A percentile compares a stretch with the other conserved stretches of the same genome.
These are phyloP conservation scores for Noctuana brunneofusca DNA, from an alignment of 2,888 invertebrate genomes.

Conservation along the genomic window DNA sequence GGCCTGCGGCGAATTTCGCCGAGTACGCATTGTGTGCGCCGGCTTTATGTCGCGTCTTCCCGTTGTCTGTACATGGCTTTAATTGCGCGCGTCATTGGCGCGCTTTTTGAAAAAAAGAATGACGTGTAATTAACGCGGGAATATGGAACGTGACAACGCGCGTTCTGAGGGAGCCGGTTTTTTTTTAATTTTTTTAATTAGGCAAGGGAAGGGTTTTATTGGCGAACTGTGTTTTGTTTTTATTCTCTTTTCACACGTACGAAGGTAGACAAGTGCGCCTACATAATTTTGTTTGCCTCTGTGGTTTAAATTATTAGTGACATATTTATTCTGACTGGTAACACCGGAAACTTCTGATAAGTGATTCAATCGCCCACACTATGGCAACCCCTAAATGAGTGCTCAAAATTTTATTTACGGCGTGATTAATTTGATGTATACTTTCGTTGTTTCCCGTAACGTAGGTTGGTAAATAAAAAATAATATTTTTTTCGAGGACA, in stretches of 20 bases:
- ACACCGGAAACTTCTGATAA: constrained; percentile 2
- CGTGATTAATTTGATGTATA: constrained; percentile 73
- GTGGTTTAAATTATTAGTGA: constrained; percentile 1
- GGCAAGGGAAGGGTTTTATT: constrained; percentile 65
- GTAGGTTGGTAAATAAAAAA: constrained; percentile 61
- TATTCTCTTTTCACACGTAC: constrained; percentile 34
- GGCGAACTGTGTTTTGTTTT: constrained; percentile 51
- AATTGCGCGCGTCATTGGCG: constrained; percentile 83
- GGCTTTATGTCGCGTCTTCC: constrained; percentile 82
- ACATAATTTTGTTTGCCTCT: constrained; percentile 23
- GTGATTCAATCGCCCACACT: constrained; percentile 11
- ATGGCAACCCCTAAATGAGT: constrained; percentile 37
- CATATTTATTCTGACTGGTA: not conserved
- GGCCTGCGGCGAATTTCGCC: constrained; percentile 82
- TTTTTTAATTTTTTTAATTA: constrained; percentile 78
- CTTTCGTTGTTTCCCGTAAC: constrained; percentile 59
- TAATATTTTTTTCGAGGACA: constrained; percentile 67
- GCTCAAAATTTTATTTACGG: constrained; percentile 49
- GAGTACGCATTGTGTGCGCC: constrained; percentile 81
- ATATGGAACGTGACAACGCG: constrained; percentile 82
- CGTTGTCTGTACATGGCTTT: constrained; percentile 81
- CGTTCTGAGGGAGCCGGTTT: constrained; percentile 76
- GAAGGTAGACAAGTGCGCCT: constrained; percentile 21
- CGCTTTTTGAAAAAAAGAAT: constrained; percentile 82
- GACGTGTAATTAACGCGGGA: constrained; percentile 83